Base-by-base conservation (phyloP, 2,888 invertebrate species). In the Yponomeuta evonymella region DNA sequence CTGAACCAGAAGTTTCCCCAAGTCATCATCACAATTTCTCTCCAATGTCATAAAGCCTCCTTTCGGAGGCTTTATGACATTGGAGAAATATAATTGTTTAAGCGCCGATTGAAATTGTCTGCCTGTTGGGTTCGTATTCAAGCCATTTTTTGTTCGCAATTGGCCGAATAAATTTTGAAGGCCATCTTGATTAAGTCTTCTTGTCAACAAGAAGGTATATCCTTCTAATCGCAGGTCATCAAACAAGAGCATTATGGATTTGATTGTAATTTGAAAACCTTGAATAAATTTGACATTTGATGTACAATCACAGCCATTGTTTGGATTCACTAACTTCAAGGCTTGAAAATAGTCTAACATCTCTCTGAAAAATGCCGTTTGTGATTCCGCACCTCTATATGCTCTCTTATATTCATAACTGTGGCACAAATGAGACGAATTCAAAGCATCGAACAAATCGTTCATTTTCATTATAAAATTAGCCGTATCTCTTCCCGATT, bases 371-470 rank as follows among this genome's bases (percentile, higher is more conserved):
- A 75, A 75, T 8, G 29, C 66, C 67, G 70, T 73, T 70, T 76
- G 76, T 6, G 29, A 67, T 69, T 73, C 36, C 36, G 36, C 36
- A 36, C 36, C 36, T 36, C 36, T 36, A 5, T 36, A 36, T 36
- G 75, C 75, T 67, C 67, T 71, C 74, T 66, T 73, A 30, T 70
- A 73, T 73, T 72, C 23, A 43, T 71, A 70, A 29, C 36, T 69
- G 36, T 73, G 48, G 11, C 43, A 30, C 0, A 72, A 33, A 69
- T n/a, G 66, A 9, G 74, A 73, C 51, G 75, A 75, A 51, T 76
- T 76, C 23, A 76, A 70, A 66, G 72, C 43, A 70, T 75, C 75
- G 63, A 75, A 76, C 51, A 75, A 48, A 72, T 75, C 36, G 36
- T 78, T 76, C 69, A 77, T 74, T 29, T 67, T 64, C 65, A 3